A percentile compares a stretch with the other conserved stretches of the same genome.
Conservation (phyloP, 2,888 invertebrate species). For the Opisthograptis luteolata region DNA sequence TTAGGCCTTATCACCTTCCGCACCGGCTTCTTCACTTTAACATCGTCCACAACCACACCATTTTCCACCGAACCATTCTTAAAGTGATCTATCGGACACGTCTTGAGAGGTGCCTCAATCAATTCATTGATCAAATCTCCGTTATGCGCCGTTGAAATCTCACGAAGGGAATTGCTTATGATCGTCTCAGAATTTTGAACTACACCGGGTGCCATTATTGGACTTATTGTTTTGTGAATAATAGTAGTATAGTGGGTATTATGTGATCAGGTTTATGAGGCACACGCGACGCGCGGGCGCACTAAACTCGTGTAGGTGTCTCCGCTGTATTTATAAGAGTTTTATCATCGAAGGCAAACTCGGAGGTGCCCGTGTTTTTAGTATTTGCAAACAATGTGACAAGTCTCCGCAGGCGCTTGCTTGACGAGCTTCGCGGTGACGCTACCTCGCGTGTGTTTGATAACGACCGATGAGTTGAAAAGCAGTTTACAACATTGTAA, state of each 20-base stretch:
- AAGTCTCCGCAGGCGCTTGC: slow-evolving; percentile 31
- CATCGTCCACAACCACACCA: slow-evolving; percentile 21
- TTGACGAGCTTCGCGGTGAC: slow-evolving; percentile 26
- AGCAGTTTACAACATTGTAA: too few species aligned
- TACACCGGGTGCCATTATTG: slow-evolving; percentile 71
- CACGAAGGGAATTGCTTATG: slow-evolving; percentile 49
- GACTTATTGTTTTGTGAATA: slow-evolving; percentile 1
- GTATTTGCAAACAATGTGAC: slow-evolving; percentile 51
- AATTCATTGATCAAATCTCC: slow-evolving; percentile 49
- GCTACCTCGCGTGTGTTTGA: not conserved
- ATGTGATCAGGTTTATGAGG: slow-evolving; percentile 40
- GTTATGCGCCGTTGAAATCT: slow-evolving; percentile 41
- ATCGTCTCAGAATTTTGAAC: slow-evolving; percentile 60
- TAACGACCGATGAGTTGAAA: not conserved
- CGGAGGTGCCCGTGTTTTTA: slow-evolving; percentile 39
- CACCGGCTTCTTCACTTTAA: slow-evolving; percentile 44
- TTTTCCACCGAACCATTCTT: slow-evolving; percentile 16
- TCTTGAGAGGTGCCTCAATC: slow-evolving; percentile 35
- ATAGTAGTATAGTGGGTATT: not conserved
- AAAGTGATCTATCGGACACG: slow-evolving; percentile 49
- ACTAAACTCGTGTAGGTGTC: slow-evolving; percentile 59
- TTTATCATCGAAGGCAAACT: slow-evolving; percentile 58
- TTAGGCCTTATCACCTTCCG: slow-evolving; percentile 65
- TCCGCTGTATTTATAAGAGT: slow-evolving; percentile 70
- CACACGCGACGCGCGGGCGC: slow-evolving; percentile 55